Evolutionary conservation across 1,140 invertebrate genomes (phyloP), one percentile per base, ranked within the genome.

Genomic region (Aricia agestis): DNA sequence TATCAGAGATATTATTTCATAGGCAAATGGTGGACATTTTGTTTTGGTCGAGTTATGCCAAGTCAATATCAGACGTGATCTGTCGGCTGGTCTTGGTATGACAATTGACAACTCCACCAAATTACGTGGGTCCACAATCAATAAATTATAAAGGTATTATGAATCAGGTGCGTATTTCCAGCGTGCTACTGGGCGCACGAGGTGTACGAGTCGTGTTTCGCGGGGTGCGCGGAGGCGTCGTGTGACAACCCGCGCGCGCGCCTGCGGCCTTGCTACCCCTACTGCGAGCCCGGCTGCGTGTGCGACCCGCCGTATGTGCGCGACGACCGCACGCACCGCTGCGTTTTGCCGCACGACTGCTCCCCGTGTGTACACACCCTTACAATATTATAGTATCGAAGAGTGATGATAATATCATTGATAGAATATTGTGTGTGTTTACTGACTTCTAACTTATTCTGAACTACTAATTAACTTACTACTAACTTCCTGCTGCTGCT

Each of bases 231-330:
- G 1, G 89, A 89, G 76, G 82, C 89, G 11, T 85, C 89, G 3
- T 91, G 87, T 68, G 87, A 91, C 80, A 91, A 91, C 78, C 89
- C 89, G 0, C 86, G 85, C 15, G 86, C 84, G 74, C 87, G 88
- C 78, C 78, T 89, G 57, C 82, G 89, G 0, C 87, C 87, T 3
- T 91, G 89, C 77, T 89, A 91, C 75, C 87, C 89, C 4, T 91
- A 91, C 77, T 91, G 89, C 74, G 89, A 91, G 78, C 86, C 88
- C 0, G 88, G 87, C 42, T 89, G 87, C 68, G 80, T 91, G 25
- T 91, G 89, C 58, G 85, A 87, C 70, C 87, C 88, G 13, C 89
- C 87, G 15, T 89, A 87, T 68, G 87, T 91, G 15, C 78, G 89
- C 3, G 87, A 89, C 63, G 89, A 91, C 68, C 78, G 89, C n/a